phyloP scores from a whole-genome alignment of 2,888 invertebrate genomes.

The Melangyna quadrimaculata region DNA sequence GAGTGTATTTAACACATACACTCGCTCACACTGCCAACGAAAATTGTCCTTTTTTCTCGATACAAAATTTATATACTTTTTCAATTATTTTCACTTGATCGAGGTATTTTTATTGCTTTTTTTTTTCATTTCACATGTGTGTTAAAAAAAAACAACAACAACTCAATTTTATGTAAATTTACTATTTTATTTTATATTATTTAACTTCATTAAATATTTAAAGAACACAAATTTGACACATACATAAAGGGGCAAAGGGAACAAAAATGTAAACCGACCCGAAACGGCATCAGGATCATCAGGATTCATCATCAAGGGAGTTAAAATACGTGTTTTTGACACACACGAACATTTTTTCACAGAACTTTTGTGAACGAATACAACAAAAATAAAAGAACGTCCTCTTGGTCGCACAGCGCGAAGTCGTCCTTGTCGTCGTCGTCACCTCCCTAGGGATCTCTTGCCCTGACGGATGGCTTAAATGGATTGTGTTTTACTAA shows the following conservation, averaged over 20 bases:
- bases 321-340: conserved; percentile 22
- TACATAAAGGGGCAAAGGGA: not conserved
- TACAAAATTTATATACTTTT: not conserved
- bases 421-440: conserved; percentile 10
- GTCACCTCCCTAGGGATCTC: conserved; percentile 24
- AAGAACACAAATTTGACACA: conserved; percentile 7
- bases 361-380: not conserved
- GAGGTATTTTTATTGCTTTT: conserved; percentile 1
- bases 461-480: conserved; percentile 55
- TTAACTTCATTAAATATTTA: conserved; percentile 52
- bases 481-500: conserved; percentile 39
- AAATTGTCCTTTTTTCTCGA: conserved; percentile 40
- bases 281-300: conserved; percentile 52
- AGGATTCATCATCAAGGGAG: conserved; percentile 50
- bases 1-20: conserved; percentile 22
- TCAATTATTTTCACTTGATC: conserved; percentile 40
- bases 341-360: conserved; percentile 40
- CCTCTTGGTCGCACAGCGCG: conserved; percentile 1
- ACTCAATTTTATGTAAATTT: conserved; percentile 32
- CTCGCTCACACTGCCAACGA: conserved; percentile 16
- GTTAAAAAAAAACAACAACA: no score
- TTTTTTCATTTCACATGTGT: not conserved
- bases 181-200: conserved; percentile 23
- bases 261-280: not conserved
- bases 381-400: not conserved